Evolutionary conservation across 2,797 vertebrate genomes (phyloP), one percentile per base, ranked within the genome.

Genomic region (Agapornis canus): DNA sequence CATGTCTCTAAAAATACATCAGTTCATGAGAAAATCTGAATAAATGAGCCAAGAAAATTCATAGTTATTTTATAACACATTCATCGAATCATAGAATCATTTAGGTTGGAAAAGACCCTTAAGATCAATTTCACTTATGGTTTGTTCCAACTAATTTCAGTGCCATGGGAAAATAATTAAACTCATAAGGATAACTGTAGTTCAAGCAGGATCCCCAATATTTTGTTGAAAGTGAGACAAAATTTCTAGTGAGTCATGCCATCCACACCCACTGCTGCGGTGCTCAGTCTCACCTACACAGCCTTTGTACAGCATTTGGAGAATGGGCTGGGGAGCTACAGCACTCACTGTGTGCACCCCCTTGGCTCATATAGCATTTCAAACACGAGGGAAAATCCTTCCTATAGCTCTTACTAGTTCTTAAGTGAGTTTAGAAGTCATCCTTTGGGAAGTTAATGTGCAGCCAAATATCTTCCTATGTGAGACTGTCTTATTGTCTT

Each of bases 161-260:
- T 32, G 18, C 21, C 6, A 0, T 15, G 31, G 57, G 66, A 73
- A 66, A 91, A 76, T 20, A 83, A 51, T 4, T 48, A 42, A 87
- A 48, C 2, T 73, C 31, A 4, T 17, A 37, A 35, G 40, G 14
- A 70, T 2, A 9, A 63, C 0, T 66, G 39, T 27, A 39, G 22
- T 81, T 77, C 43, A 70, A 27, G 23, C 25, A 40, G 15, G 25
- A 6, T 82, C 10, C 47, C 43, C 37, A 61, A 9, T 12, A 49
- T 0, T 0, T 5, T 68, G 29, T 4, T 57, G 22, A 71, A 48
- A 26, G 27, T 1, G 13, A 82, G 45, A 52, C 23, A 47, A 66
- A 19, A 32, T 19, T 87, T 40, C 45, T 63, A 18, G 5, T 32
- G 39, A 37, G 37, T 80, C 2, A 1, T 69, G 68, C 29, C 48